Evolutionary conservation across 1,140 invertebrate genomes (phyloP), one percentile per base, ranked within the genome.

Genomic region (Oncopodura yosiiana): DNA sequence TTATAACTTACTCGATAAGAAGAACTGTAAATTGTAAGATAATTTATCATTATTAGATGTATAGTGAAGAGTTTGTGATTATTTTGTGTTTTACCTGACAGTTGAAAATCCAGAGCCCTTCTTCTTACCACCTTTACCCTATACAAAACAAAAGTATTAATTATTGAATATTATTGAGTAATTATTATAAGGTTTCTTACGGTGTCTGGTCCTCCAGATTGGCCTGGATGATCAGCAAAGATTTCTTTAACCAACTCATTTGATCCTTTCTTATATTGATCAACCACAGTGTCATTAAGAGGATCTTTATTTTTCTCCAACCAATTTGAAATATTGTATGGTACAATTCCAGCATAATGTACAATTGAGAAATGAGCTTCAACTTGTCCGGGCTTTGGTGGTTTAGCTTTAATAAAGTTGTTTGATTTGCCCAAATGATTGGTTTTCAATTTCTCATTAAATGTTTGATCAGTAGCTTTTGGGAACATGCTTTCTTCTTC

Each of bases 371-470:
- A 81, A 68, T 51, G 49, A 41, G 77, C 77, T 27, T 74, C 75
- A 32, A 63, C 65, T 54, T 74, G 71, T 26, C 76, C 76, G 46
- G 74, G 73, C 65, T 77, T 77, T 43, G 73, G 68, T 59, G 76
- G 76, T 65, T 75, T 78, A 30, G 78, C 79, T 63, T 78, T 76
- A 49, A 68, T 69, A 68, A 81, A 81, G 71, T 12, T 9, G 29
- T 16, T 36, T 16, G 92, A 94, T 76, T 98, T 99, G 74, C 94
- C 94, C 77, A 98, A 83, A 77, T 98, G 94, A 77, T 95, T 95
- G 76, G 87, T 86, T 78, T 88, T 93, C 80, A 99, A 78, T 75
- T 98, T 99, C 76, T 79, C 77, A 61, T 73, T 69, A 66, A 82
- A 78, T 24, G 78, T 77, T 62, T 78, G 73, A 65, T 81, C 80